Evolutionary conservation across 2,888 invertebrate species (phyloP).

Genomic region (Rhagonycha lutea): DNA sequence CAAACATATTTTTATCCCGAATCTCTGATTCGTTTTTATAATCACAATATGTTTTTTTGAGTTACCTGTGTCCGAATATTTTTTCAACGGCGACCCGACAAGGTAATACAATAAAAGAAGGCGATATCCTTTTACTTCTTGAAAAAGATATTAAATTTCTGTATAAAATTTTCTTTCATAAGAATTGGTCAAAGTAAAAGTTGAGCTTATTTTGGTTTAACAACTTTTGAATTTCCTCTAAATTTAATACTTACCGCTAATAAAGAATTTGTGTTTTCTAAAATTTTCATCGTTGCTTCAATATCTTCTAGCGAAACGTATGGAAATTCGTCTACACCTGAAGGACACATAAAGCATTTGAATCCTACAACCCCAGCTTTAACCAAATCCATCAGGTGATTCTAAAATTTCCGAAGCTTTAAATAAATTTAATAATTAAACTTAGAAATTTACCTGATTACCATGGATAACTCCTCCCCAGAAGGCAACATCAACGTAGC

Average conservation of each 20-base stretch:
- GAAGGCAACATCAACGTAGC: constrained; percentile 73
- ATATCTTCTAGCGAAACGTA: constrained; percentile 63
- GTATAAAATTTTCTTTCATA: too few relatives aligned
- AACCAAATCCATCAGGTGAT: constrained; percentile 62
- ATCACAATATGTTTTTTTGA: too few relatives aligned
- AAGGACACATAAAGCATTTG: constrained; percentile 73
- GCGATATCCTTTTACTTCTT: too few relatives aligned
- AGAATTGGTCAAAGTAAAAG: too few relatives aligned
- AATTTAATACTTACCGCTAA: constrained; percentile 61
- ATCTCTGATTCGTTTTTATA: too few relatives aligned
- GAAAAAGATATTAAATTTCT: too few relatives aligned
- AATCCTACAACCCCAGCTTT: constrained; percentile 73
- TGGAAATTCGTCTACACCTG: constrained; percentile 72
- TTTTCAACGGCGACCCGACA: too few relatives aligned
- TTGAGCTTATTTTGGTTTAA: too few relatives aligned
- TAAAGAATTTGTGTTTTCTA: constrained; percentile 64
- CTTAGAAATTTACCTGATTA: constrained; percentile 59
- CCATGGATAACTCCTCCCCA: constrained; percentile 80
- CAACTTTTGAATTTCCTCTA: background rate
- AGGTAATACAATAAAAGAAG: too few relatives aligned
- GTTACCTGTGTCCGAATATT: too few relatives aligned
- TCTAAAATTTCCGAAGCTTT: constrained; percentile 47
- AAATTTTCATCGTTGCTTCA: constrained; percentile 60
- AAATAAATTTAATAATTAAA: background rate
- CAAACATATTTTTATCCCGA: too few relatives aligned